A percentile compares a stretch with the other conserved stretches of the same genome.
phyloP scores from a whole-genome alignment of 1,140 invertebrate genomes.

The Ctenoplectra terminalis region DNA sequence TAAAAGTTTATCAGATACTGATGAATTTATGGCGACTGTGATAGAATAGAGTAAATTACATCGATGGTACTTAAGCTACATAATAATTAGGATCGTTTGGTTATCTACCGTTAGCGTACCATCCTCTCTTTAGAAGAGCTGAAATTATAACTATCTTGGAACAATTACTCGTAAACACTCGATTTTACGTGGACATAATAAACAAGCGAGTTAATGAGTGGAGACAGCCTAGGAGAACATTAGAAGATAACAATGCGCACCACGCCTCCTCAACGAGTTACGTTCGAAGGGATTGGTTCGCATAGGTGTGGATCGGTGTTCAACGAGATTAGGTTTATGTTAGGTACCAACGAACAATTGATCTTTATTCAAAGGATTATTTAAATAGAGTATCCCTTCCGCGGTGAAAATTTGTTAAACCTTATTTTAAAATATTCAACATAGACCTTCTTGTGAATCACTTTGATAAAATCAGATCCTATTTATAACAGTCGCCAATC shows the following conservation, averaged over 20 bases:
- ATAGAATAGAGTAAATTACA: too few species aligned
- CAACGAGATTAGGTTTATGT: neutral
- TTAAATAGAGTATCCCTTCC: too few species aligned
- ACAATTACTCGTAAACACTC: conserved; percentile 31
- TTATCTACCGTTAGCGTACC: too few species aligned
- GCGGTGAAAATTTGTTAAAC: too few species aligned
- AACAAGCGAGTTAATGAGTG: conserved; percentile 24
- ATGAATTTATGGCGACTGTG: too few species aligned
- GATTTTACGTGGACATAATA: conserved; percentile 25
- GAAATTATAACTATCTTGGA: neutral
- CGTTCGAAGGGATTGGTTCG: neutral
- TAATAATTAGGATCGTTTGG: too few species aligned
- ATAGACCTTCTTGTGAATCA: neutral
- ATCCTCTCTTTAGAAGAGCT: too few species aligned
- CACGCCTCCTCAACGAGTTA: conserved; percentile 15
- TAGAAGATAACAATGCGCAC: conserved; percentile 29
- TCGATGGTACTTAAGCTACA: too few species aligned
- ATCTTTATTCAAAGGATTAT: neutral
- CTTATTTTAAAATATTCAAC: too few species aligned
- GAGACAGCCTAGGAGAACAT: conserved; percentile 6
- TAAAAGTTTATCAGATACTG: too few species aligned
- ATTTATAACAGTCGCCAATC: neutral
- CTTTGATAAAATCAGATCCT: neutral
- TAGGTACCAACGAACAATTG: neutral
- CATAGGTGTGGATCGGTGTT: neutral